Conservation (phyloP, 2,888 invertebrate genomes). For the Agrochola lota region DNA sequence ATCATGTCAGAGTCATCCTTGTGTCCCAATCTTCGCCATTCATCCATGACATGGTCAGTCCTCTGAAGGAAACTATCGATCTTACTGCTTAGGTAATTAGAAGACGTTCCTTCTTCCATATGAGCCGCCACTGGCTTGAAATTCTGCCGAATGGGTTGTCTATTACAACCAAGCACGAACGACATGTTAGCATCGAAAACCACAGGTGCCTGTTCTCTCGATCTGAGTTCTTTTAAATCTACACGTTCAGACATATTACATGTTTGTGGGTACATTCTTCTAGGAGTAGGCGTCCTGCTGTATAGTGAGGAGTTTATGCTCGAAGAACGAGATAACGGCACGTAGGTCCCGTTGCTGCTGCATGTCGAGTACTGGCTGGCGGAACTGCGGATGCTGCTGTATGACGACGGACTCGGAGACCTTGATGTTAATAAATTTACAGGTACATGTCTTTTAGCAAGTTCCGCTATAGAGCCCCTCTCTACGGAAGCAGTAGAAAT, state of each 20-base stretch:
- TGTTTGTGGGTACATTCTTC: constrained; percentile 93
- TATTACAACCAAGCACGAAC: constrained; percentile 94
- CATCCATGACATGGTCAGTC: constrained; percentile 97
- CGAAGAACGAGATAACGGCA: constrained; percentile 84
- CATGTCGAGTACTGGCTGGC: constrained; percentile 87
- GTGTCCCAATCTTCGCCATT: constrained; percentile 94
- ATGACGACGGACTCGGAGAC: constrained; percentile 91
- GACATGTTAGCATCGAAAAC: constrained; percentile 95
- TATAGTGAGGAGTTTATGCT: constrained; percentile 84
- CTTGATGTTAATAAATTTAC: constrained; percentile 84
- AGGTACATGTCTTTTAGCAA: constrained; percentile 85
- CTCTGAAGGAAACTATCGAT: constrained; percentile 95
- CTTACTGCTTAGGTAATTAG: constrained; percentile 93
- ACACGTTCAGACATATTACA: constrained; percentile 85
- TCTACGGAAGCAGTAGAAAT: constrained; percentile 84
- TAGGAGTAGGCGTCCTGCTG: constrained; percentile 89
- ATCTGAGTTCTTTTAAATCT: constrained; percentile 91
- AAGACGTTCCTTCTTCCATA: constrained; percentile 94
- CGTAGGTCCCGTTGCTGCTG: constrained; percentile 86
- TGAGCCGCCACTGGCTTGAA: constrained; percentile 94
- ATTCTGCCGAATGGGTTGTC: constrained; percentile 92
- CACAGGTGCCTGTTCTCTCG: constrained; percentile 94
- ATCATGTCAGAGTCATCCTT: constrained; percentile 88
- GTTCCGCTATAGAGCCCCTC: constrained; percentile 88
- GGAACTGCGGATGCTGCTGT: constrained; percentile 84